A percentile compares a stretch with the other conserved stretches of the same genome.
phyloP scores from a whole-genome alignment of 2,797 vertebrate genomes.

The Gobionotothen gibberifrons region DNA sequence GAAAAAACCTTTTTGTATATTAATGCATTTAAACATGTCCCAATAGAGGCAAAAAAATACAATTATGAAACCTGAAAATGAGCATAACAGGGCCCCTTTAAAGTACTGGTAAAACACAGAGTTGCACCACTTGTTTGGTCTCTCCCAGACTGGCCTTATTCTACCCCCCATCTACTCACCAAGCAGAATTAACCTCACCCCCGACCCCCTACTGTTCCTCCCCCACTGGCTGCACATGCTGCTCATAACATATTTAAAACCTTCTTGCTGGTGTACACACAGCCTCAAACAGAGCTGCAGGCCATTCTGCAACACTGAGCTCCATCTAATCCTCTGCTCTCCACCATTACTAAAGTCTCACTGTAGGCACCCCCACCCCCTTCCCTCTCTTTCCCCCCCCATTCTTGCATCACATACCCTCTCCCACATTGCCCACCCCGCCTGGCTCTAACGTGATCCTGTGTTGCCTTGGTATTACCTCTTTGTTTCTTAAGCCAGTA shows the following conservation, averaged over 20 bases:
- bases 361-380: conserved; percentile 3
- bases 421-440: conserved; percentile 16
- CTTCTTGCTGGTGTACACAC: conserved; percentile 36
- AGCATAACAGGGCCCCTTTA: neutral
- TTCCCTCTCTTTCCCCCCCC: conserved; percentile 11
- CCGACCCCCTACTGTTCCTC: neutral
- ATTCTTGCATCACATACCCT: conserved; percentile 59
- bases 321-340: conserved; percentile 36
- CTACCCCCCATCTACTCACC: neutral
- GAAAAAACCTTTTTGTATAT: too few relatives aligned
- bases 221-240: conserved; percentile 14
- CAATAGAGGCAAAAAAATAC: too few relatives aligned
- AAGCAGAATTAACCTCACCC: conserved; percentile 11
- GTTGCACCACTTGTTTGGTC: neutral
- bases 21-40: too few relatives aligned
- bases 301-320: conserved; percentile 56
- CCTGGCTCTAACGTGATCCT: conserved; percentile 24
- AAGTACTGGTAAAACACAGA: neutral
- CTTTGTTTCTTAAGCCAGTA: conserved; percentile 24
- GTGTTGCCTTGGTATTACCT: conserved; percentile 32
- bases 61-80: too few relatives aligned
- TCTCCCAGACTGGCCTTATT: neutral
- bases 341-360: conserved; percentile 13
- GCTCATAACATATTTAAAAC: conserved; percentile 67
- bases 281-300: conserved; percentile 60